phyloP scores from a whole-genome alignment of 2,797 vertebrate species.

The Streptopelia turtur region DNA sequence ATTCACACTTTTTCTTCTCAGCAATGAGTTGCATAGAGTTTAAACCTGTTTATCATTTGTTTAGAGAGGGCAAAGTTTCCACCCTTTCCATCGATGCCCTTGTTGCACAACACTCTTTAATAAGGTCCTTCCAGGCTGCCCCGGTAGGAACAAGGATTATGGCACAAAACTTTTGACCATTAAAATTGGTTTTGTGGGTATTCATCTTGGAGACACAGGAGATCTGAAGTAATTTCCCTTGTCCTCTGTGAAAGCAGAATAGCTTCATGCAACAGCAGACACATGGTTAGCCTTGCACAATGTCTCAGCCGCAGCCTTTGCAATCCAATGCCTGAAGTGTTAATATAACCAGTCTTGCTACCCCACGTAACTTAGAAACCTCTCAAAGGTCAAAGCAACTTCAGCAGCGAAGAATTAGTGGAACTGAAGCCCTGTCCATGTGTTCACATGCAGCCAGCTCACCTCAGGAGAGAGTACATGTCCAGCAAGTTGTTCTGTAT shows the following conservation, averaged over 20 bases:
- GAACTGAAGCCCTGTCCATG: background rate
- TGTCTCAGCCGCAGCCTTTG: background rate
- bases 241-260: background rate
- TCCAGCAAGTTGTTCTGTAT: constrained; percentile 98
- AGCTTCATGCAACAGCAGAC: background rate
- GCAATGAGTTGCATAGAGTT: background rate
- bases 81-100: background rate
- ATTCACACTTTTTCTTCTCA: background rate
- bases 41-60: background rate
- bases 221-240: background rate
- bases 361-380: background rate
- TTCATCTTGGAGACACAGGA: background rate
- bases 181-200: background rate
- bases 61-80: background rate
- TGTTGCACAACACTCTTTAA: background rate
- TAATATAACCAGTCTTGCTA: background rate
- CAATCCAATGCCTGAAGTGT: background rate
- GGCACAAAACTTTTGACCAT: background rate
- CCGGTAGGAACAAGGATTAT: background rate
- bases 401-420: background rate
- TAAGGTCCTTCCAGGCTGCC: background rate
- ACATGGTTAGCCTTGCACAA: background rate
- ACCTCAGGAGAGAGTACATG: constrained; percentile 96
- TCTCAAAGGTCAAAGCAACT: background rate
- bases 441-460: background rate